Conservation (phyloP, 2,113 vertebrate species). For the Stictonetta naevosa region DNA sequence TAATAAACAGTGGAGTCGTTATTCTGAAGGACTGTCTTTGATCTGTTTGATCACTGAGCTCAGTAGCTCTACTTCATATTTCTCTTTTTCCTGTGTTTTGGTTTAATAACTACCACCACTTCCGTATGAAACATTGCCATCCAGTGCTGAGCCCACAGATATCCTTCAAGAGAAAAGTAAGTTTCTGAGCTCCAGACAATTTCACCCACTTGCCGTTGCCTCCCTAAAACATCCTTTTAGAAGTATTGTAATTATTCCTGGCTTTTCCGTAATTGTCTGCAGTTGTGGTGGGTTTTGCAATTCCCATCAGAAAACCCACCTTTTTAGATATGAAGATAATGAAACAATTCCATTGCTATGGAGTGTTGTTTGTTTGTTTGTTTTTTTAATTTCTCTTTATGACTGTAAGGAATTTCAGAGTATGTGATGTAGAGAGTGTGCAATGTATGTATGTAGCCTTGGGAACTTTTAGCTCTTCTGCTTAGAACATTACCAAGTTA, state of each 20-base stretch:
- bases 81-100: neutral
- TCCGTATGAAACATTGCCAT: neutral
- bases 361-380: neutral
- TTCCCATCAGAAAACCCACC: neutral
- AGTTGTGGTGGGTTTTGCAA: neutral
- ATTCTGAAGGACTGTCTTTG: neutral
- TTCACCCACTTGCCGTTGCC: neutral
- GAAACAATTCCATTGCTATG: neutral
- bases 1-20: neutral
- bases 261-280: neutral
- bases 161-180: neutral
- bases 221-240: neutral
- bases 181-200: neutral
- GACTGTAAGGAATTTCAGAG: neutral
- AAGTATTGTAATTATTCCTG: neutral
- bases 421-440: no score
- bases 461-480: neutral
- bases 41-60: constrained; percentile 6
- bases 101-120: neutral
- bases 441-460: neutral
- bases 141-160: neutral
- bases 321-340: neutral
- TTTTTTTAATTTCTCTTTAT: neutral
- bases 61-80: neutral
- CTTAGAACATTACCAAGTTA: neutral